Base-by-base conservation (phyloP, 2,888 invertebrate species). In the Poecilus cupreus region DNA sequence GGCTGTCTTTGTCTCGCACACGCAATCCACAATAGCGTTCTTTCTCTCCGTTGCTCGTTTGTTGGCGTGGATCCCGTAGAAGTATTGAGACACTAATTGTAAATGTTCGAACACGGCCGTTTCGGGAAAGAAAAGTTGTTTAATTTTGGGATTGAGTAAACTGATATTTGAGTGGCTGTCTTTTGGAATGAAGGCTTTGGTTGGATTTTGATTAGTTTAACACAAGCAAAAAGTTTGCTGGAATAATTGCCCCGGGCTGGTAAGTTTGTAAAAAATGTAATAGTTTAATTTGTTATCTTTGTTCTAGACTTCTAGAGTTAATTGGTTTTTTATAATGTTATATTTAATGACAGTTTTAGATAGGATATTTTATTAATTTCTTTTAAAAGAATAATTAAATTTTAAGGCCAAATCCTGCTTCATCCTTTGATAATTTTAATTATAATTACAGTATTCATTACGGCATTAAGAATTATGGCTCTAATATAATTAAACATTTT, bases 31-130 rank as follows among this genome's bases (percentile, higher is more conserved):
- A 3, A 26, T 68, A 13, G 11, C 10, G 37, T 3, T 37, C 64
- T 32, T 11, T 32, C 18, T 37, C 18, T 37, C 60, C 1, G 13
- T 10, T n/a, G 18, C 64, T 68, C 64, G 64, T 68, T 68, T 68
- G 64, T 32, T 68, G 13, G 32, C 11, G 2, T 13, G 13, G 60
- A 60, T 37, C 37, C 64, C 64, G 13, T 37, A 8, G 18, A 51
- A 37, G 64, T 68, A 68, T 68, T 37, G 64, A 68, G 64, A 68
- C 64, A 68, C 64, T 68, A 68, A 68, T 68, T 68, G 64, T 68
- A 68, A 68, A 68, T 68, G 64, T 68, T 68, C 37, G 64, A 26
- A 68, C 64, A 26, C 26, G 32, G 37, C 32, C 64, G 37, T 37
- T 51, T 13, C 37, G 64, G 37, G 64, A 37, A 68, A 68, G 64